Percentiles rank a stretch among this genome's conserved stretches.
Conservation (phyloP, 2,113 vertebrate genomes). For the Sitta europaea region DNA sequence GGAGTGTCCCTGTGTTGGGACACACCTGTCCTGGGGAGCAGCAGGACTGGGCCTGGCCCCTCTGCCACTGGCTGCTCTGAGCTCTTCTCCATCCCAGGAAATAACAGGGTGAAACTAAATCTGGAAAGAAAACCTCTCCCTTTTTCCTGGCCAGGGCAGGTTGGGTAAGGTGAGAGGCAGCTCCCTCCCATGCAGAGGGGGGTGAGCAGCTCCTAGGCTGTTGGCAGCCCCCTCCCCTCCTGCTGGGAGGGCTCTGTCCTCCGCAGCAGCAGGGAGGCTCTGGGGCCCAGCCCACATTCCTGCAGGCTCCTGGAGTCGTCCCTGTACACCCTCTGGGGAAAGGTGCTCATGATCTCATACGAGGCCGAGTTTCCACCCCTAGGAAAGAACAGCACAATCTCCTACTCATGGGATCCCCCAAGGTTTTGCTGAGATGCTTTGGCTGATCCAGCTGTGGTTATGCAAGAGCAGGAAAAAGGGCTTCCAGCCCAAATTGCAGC, state of each 20-base stretch:
- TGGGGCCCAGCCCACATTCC: conserved; percentile 77
- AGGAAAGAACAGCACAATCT: conserved; percentile 44
- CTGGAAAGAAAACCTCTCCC: background rate
- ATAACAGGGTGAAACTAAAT: background rate
- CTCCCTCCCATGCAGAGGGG: background rate
- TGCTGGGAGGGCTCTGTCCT: background rate
- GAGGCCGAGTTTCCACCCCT: conserved; percentile 65
- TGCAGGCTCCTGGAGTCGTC: conserved; percentile 76
- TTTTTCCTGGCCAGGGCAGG: background rate
- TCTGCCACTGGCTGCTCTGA: background rate
- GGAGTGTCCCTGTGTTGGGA: background rate
- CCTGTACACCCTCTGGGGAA: conserved; percentile 73
- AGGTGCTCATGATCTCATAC: conserved; percentile 86
- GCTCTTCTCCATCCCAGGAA: background rate
- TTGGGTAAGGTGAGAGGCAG: background rate
- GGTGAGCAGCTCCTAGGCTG: background rate
- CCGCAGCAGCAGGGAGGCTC: conserved; percentile 73
- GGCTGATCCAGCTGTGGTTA: background rate
- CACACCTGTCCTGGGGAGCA: background rate
- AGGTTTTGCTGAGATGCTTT: background rate
- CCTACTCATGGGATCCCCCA: background rate
- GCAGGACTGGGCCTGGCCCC: background rate
- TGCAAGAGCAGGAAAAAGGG: background rate
- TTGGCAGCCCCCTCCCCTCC: background rate
- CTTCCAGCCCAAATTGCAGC: background rate